These are phyloP conservation scores for Theretra japonica DNA, from an alignment of 2,888 invertebrate genomes.

Conservation along the genomic window DNA sequence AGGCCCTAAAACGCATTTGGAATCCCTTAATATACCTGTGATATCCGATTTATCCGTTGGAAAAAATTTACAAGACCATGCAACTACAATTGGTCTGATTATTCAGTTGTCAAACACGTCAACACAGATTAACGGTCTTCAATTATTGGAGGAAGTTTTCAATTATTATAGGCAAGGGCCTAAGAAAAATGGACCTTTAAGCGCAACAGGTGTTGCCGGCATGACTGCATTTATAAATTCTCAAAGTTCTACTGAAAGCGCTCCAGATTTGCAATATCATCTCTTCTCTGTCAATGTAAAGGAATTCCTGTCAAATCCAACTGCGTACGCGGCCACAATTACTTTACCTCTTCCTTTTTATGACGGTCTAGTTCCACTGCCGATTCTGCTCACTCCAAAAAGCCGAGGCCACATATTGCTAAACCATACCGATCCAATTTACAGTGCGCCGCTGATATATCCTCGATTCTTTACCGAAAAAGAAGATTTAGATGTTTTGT, in stretches of 20 bases:
- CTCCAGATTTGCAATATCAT: slow-evolving; percentile 88
- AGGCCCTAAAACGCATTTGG: slow-evolving; percentile 85
- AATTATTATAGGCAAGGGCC: slow-evolving; percentile 68
- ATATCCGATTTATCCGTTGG: slow-evolving; percentile 88
- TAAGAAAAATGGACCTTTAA: slow-evolving; percentile 79
- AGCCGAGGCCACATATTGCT: slow-evolving; percentile 87
- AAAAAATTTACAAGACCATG: slow-evolving; percentile 89
- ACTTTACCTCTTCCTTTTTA: slow-evolving; percentile 86
- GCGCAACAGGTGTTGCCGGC: slow-evolving; percentile 82
- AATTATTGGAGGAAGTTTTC: slow-evolving; percentile 72
- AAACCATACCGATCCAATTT: slow-evolving; percentile 88
- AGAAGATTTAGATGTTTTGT: slow-evolving; percentile 86
- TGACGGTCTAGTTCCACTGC: slow-evolving; percentile 85
- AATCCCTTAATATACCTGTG: slow-evolving; percentile 79
- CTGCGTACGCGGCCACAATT: slow-evolving; percentile 71
- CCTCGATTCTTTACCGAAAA: slow-evolving; percentile 87
- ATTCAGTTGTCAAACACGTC: slow-evolving; percentile 80
- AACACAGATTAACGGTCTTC: slow-evolving; percentile 67
- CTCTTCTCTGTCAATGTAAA: slow-evolving; percentile 85
- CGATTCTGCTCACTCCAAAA: slow-evolving; percentile 86
- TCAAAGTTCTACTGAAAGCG: slow-evolving; percentile 66
- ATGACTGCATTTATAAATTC: slow-evolving; percentile 87
- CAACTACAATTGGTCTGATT: slow-evolving; percentile 85
- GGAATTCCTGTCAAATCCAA: slow-evolving; percentile 86
- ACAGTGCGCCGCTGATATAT: slow-evolving; percentile 89